phyloP scores from a whole-genome alignment of 2,113 vertebrate species.

The Gymnorhina tibicen region DNA sequence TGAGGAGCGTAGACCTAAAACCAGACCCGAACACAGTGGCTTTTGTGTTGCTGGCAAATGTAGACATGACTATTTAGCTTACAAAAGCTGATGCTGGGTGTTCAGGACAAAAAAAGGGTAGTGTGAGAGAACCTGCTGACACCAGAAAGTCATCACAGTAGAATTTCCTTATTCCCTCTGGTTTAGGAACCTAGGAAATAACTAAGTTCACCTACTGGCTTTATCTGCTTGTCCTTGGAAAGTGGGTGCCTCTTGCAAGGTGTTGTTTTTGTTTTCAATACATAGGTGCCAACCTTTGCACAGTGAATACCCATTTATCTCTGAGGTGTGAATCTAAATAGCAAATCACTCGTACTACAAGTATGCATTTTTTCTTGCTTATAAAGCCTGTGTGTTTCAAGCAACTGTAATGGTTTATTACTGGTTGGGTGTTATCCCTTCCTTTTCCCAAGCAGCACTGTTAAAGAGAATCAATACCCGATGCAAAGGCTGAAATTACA shows the following conservation, averaged over 20 bases:
- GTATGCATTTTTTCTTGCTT: background rate
- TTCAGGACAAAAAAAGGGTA: background rate
- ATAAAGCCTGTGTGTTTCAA: background rate
- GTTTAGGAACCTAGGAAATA: background rate
- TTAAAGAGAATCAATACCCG: background rate
- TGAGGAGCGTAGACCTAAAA: background rate
- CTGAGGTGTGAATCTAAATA: background rate
- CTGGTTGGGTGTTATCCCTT: background rate
- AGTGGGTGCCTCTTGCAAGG: background rate
- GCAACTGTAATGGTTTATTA: background rate
- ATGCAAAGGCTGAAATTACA: background rate
- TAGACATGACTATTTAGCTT: background rate
- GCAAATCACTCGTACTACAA: background rate
- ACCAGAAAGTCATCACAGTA: background rate
- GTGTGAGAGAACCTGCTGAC: background rate
- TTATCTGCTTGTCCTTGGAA: background rate
- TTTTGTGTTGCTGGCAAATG: background rate
- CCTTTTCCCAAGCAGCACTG: background rate
- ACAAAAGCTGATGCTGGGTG: background rate
- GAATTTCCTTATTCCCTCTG: background rate
- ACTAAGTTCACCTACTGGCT: background rate
- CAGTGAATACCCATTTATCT: background rate
- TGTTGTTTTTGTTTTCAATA: background rate
- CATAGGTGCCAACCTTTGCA: background rate
- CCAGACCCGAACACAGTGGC: too few species aligned